Evolutionary conservation across 2,797 vertebrate species (phyloP).

Genomic region (Chiloscyllium punctatum): DNA sequence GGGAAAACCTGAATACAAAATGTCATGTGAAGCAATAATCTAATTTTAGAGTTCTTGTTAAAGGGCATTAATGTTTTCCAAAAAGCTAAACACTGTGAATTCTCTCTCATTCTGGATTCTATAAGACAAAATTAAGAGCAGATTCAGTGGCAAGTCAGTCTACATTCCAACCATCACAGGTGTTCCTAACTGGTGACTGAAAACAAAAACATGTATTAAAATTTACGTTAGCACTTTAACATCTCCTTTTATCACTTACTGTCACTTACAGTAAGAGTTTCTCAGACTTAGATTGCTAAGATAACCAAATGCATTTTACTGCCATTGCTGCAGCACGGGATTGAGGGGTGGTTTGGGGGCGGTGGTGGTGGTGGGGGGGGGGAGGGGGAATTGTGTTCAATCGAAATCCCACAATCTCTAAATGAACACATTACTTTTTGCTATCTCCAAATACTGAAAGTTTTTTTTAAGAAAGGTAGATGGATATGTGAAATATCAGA

Average conservation of each 20-base stretch:
- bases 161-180: background rate
- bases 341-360: no score
- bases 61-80: background rate
- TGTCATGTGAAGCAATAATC: background rate
- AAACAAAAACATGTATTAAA: background rate
- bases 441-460: background rate
- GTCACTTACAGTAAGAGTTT: no score
- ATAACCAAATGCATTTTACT: background rate
- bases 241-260: background rate
- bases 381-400: background rate
- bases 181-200: background rate
- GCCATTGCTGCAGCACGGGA: background rate
- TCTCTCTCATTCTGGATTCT: background rate
- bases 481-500: no score
- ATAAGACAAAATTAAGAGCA: background rate
- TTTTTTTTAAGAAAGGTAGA: no score
- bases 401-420: background rate
- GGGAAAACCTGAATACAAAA: background rate
- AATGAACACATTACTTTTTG: background rate
- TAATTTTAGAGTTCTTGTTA: background rate
- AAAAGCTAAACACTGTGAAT: background rate
- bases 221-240: background rate
- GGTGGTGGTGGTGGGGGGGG: no score
- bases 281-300: background rate
- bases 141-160: no score